Base-by-base conservation (phyloP, 2,888 invertebrate species). In the Melieria omissa region DNA sequence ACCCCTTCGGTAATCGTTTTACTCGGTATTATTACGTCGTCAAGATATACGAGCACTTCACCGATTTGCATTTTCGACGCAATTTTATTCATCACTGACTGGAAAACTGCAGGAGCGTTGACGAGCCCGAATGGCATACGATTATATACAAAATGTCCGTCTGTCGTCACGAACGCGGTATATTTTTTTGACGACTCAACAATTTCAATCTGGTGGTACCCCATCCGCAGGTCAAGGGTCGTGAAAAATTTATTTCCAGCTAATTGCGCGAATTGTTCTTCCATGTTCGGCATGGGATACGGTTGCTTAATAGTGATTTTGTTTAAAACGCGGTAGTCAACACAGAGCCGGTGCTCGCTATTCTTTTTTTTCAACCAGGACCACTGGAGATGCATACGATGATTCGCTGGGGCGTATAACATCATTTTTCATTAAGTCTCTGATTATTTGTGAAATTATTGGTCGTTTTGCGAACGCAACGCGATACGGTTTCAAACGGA, bases 91-190 rank as follows among this genome's bases (percentile, higher is more conserved):
- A 73, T 73, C 10, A 70, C 60, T 8, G 57, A 54, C 54, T 75
- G 73, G 54, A 76, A 76, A 0, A 73, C 55, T 16, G 66, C 70
- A 0, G 75, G 73, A 0, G 76, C 73, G 46, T 76, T 75, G 41
- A 73, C 74, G 1, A 73, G 60, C 4, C 75, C 73, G 65, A 78
- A 77, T 1, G 74, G 72, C 74, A 76, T 75, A n/a, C n/a, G 76
- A 76, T 0, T 73, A 69, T 72, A 76, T 73, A 0, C 73, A 57
- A 12, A 73, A 74, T 29, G 5, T 72, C 74, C 1, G 75, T 77
- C 44, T 29, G 41, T 8, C n/a, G n/a, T n/a, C n/a, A n/a, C n/a
- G n/a, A n/a, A n/a, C n/a, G n/a, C n/a, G n/a, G n/a, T n/a, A n/a
- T 70, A 42, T n/a, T n/a, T n/a, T 64, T 54, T 68, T 0, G 61